Conservation (phyloP, 53 echinoderm and acorn worm species). For the Temnopleurus reevesii region DNA sequence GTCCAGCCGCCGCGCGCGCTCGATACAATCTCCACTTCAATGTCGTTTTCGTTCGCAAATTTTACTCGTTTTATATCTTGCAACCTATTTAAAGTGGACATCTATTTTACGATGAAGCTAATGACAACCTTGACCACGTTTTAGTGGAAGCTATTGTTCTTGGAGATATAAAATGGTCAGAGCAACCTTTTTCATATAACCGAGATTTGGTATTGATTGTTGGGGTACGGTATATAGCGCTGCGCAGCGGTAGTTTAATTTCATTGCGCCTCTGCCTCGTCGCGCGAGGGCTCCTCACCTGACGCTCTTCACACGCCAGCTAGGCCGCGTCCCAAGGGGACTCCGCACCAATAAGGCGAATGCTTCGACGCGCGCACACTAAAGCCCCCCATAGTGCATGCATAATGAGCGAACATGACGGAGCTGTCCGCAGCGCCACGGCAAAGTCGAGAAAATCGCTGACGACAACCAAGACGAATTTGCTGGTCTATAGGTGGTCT, state of each 20-base stretch:
- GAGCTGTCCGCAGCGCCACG: neutral
- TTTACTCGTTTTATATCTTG: neutral
- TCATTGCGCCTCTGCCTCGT: slow-evolving; percentile 31
- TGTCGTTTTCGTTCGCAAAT: slow-evolving; percentile 23
- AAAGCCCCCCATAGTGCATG: slow-evolving; percentile 37
- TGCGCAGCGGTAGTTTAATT: slow-evolving; percentile 52
- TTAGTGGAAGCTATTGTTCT: slow-evolving; percentile 27
- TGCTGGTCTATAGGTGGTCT: slow-evolving; percentile 53
- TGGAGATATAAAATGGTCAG: neutral
- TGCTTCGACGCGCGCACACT: slow-evolving; percentile 50
- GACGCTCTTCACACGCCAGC: slow-evolving; percentile 56
- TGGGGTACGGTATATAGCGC: neutral
- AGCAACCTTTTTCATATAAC: neutral
- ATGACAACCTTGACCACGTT: slow-evolving; percentile 60
- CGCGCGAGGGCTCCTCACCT: slow-evolving; percentile 52
- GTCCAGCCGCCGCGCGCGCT: neutral
- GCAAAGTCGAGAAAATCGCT: neutral
- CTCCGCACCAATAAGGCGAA: slow-evolving; percentile 44
- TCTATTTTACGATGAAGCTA: slow-evolving; percentile 42
- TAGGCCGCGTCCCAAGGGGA: slow-evolving; percentile 11
- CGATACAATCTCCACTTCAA: neutral
- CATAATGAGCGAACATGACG: slow-evolving; percentile 18
- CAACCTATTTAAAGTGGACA: slow-evolving; percentile 45
- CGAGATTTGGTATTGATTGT: slow-evolving; percentile 43
- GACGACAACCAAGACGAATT: neutral